Evolutionary conservation across 2,888 invertebrate genomes (phyloP).

Genomic region (Oligia latruncula): DNA sequence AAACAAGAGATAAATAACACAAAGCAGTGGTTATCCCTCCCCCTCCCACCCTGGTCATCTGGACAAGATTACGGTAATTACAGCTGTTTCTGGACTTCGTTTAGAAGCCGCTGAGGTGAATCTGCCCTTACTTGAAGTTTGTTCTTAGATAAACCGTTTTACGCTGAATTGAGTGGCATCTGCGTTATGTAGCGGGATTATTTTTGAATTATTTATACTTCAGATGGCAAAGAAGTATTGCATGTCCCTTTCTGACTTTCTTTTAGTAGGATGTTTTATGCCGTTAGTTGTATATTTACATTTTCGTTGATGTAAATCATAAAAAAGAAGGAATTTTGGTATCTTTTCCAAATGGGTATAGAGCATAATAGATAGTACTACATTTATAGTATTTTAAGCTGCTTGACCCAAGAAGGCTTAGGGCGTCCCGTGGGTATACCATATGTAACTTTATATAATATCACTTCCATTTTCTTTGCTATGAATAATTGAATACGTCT

Average conservation of each 20-base stretch:
- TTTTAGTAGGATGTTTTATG: background rate
- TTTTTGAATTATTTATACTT: background rate
- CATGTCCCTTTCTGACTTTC: background rate
- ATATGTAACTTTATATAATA: background rate
- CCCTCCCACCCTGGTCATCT: constrained; percentile 49
- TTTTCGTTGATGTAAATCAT: background rate
- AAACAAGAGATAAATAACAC: constrained; percentile 35
- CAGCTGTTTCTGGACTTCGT: constrained; percentile 32
- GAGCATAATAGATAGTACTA: background rate
- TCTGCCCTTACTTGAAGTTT: background rate
- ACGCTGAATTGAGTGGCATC: background rate
- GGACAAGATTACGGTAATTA: constrained; percentile 65
- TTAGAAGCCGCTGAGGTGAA: background rate
- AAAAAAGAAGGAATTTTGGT: background rate
- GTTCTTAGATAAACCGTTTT: background rate
- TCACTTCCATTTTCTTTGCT: background rate
- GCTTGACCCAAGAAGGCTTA: background rate
- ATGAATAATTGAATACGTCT: background rate
- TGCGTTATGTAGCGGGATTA: background rate
- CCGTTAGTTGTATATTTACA: background rate
- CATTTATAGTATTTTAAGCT: background rate
- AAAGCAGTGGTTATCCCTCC: constrained; percentile 29
- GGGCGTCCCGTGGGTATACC: background rate
- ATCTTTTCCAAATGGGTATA: background rate
- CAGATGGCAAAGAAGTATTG: background rate